Evolutionary conservation across 2,113 vertebrate species (phyloP).

Genomic region (Alethe castanea): DNA sequence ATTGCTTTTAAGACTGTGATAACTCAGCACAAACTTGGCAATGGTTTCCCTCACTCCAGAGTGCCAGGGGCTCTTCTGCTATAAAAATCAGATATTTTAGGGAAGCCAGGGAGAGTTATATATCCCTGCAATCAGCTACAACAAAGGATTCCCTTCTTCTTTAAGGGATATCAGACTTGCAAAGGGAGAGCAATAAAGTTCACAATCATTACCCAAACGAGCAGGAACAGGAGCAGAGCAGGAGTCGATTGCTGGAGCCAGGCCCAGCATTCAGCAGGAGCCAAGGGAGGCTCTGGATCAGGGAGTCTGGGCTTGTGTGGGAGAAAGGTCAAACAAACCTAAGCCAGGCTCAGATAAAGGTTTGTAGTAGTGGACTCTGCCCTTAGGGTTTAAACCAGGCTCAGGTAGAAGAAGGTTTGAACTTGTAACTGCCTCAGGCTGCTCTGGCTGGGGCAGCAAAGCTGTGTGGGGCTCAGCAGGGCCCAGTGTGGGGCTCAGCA

Average conservation of each 20-base stretch:
- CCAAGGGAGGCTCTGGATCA: background rate
- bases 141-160: constrained; percentile 18
- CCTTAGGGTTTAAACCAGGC: background rate
- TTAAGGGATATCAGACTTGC: background rate
- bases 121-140: background rate
- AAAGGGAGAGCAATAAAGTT: constrained; percentile 23
- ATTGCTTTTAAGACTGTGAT: background rate
- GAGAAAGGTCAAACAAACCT: constrained; percentile 14
- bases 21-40: background rate
- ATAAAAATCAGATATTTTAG: background rate
- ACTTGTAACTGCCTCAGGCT: background rate
- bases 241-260: background rate
- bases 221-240: constrained; percentile 17
- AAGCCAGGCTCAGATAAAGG: background rate
- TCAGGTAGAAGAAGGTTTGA: background rate
- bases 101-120: background rate
- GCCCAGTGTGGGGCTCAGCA: too few relatives aligned
- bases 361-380: background rate
- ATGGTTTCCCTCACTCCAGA: background rate
- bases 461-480: background rate
- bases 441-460: background rate
- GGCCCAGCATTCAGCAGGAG: constrained; percentile 25
- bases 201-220: background rate
- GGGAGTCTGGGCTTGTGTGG: background rate
- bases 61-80: background rate